These are phyloP conservation scores for Zelostemma sp. DNA, from an alignment of 1,140 invertebrate genomes.

Conservation along the genomic window DNA sequence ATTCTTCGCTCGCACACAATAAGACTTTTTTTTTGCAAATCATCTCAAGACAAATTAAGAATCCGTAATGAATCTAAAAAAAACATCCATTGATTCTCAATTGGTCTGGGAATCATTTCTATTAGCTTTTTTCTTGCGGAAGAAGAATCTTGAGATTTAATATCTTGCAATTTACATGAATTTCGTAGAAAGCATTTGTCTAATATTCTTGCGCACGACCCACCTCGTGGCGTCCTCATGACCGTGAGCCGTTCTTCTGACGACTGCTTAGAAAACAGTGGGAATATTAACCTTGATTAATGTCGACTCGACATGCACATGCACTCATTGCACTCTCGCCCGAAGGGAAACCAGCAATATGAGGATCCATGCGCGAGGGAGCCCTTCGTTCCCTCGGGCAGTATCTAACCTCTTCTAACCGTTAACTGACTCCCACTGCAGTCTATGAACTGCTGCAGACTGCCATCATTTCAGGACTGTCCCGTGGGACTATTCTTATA, in stretches of 20 bases:
- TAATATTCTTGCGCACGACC: too few relatives aligned
- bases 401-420: slow-evolving; percentile 17
- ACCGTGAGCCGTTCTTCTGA: neutral
- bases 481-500: slow-evolving; percentile 3
- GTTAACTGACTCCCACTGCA: slow-evolving; percentile 11
- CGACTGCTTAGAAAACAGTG: slow-evolving; percentile 12
- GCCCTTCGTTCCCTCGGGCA: slow-evolving; percentile 10
- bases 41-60: too few relatives aligned
- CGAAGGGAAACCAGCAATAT: slow-evolving; percentile 11
- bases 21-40: too few relatives aligned
- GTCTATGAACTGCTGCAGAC: slow-evolving; percentile 11
- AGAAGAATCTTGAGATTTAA: too few relatives aligned
- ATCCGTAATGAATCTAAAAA: too few relatives aligned
- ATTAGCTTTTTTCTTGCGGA: too few relatives aligned
- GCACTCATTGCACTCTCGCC: slow-evolving; percentile 21
- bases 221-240: neutral
- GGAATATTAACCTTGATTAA: slow-evolving; percentile 24
- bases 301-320: slow-evolving; percentile 21
- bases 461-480: slow-evolving; percentile 2
- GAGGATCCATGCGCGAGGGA: slow-evolving; percentile 12
- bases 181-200: too few relatives aligned
- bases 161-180: too few relatives aligned
- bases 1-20: too few relatives aligned
- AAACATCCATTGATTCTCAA: too few relatives aligned
- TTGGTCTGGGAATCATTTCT: too few relatives aligned